Base-by-base conservation (phyloP, 2,888 invertebrate genomes). In the Leptura quadrifasciata region DNA sequence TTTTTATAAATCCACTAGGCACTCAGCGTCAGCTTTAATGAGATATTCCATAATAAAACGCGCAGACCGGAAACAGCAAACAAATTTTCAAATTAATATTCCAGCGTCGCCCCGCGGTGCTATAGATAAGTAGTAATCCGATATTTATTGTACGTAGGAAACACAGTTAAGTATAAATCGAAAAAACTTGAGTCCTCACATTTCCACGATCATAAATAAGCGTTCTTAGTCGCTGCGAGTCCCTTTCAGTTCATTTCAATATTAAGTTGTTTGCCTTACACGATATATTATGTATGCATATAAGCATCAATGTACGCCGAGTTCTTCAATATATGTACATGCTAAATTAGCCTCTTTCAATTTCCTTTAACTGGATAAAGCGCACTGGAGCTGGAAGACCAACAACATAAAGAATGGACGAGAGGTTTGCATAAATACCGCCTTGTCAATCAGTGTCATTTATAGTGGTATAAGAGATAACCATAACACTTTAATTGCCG, bases 201-300 rank as follows among this genome's bases (percentile, higher is more conserved):
- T 2, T 21, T 63, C n/a, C 8, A 9, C 63, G 1, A 15, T 12
- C 54, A 47, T 69, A 69, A 69, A 69, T 35, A 69, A 69, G 58
- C 20, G 12, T 20, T 31, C 68, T 57, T 4, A 18, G 67, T 20
- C 47, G 65, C 15, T 54, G 21, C 21, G 10, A n/a, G 54, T 58
- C 35, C 39, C 69, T 69, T 58, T 78, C 73, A 75, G 78, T 79
- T 80, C 77, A 76, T 80, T 79, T 80, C 80, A 77, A 80, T 81
- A 83, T 82, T 82, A 79, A 83, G 83, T 82, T 82, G 83, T 83
- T 83, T 81, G 80, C 76, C 76, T 75, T 76, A 79, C 82, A 79
- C 80, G 80, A 81, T 80, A 78, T 76, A 82, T 80, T 80, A 82
- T 75, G 79, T 77, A 77, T 80, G 79, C 82, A 76, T 82, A 80